Conservation (phyloP, 1,140 invertebrate species). For the Ips typographus region DNA sequence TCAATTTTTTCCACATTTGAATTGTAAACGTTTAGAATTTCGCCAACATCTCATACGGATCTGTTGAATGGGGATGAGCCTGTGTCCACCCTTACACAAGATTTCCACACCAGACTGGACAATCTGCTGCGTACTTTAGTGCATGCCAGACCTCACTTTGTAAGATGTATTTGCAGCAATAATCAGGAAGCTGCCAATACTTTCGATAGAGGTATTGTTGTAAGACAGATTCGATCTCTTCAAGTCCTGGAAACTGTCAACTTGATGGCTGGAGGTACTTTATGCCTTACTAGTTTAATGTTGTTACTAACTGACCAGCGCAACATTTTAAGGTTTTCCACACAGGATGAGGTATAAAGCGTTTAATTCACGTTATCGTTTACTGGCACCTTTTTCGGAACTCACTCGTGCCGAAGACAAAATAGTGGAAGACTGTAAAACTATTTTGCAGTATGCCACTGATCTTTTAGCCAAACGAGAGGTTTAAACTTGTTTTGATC, state of each 20-base stretch:
- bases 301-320: slow-evolving; percentile 1
- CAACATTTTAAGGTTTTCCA: slow-evolving; percentile 65
- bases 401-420: slow-evolving; percentile 77
- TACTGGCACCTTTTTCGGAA: slow-evolving; percentile 76
- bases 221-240: slow-evolving; percentile 83
- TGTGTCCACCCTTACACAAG: slow-evolving; percentile 88
- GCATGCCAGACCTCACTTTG: slow-evolving; percentile 91
- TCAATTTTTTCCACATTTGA: not conserved
- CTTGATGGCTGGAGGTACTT: slow-evolving; percentile 77
- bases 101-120: slow-evolving; percentile 91
- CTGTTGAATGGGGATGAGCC: slow-evolving; percentile 85
- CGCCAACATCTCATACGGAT: slow-evolving; percentile 86
- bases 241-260: slow-evolving; percentile 95
- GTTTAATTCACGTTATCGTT: slow-evolving; percentile 84
- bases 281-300: not conserved
- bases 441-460: slow-evolving; percentile 69
- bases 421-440: slow-evolving; percentile 75
- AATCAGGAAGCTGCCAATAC: slow-evolving; percentile 71
- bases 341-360: slow-evolving; percentile 94
- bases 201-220: slow-evolving; percentile 79
- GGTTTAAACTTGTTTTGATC: not conserved
- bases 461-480: slow-evolving; percentile 48
- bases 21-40: slow-evolving; percentile 62
- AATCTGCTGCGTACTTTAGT: slow-evolving; percentile 88
- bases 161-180: slow-evolving; percentile 88